phyloP scores from a whole-genome alignment of 2,888 invertebrate genomes.

The Torymus auratus region DNA sequence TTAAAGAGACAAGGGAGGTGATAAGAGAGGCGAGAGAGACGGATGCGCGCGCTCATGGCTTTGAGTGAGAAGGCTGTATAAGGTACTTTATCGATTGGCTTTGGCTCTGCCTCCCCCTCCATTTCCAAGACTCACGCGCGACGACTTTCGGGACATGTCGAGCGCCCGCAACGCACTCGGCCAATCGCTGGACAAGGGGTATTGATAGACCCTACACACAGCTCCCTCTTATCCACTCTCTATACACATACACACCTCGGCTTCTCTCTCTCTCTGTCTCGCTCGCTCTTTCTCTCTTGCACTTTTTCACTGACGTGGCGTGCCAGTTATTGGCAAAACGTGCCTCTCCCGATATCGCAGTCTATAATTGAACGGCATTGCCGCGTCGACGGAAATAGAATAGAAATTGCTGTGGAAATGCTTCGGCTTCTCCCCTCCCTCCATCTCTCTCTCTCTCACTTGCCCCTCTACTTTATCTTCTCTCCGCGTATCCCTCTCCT shows the following conservation, averaged over 20 bases:
- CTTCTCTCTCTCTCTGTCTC: slow-evolving; percentile 2
- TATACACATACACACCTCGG: not conserved
- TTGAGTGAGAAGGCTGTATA: not conserved
- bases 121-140: not conserved
- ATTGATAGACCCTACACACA: slow-evolving; percentile 4
- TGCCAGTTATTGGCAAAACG: slow-evolving; percentile 72
- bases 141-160: slow-evolving; percentile 1
- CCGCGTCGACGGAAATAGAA: slow-evolving; percentile 74
- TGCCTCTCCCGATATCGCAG: slow-evolving; percentile 72
- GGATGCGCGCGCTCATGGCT: not conserved
- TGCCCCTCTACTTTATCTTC: not conserved
- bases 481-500: not conserved
- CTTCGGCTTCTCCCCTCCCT: slow-evolving; percentile 35
- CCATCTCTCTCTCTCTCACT: no score
- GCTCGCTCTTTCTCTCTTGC: slow-evolving; percentile 19
- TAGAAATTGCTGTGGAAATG: slow-evolving; percentile 74
- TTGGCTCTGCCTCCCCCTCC: not conserved
- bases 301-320: slow-evolving; percentile 38
- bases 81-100: not conserved
- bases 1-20: not conserved
- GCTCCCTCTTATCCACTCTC: no score
- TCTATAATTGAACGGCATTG: slow-evolving; percentile 74
- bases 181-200: slow-evolving; percentile 13
- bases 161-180: not conserved
- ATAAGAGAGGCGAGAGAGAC: not conserved